Evolutionary conservation across 1,140 invertebrate species (phyloP).

Genomic region (Neodiprion fabricii): DNA sequence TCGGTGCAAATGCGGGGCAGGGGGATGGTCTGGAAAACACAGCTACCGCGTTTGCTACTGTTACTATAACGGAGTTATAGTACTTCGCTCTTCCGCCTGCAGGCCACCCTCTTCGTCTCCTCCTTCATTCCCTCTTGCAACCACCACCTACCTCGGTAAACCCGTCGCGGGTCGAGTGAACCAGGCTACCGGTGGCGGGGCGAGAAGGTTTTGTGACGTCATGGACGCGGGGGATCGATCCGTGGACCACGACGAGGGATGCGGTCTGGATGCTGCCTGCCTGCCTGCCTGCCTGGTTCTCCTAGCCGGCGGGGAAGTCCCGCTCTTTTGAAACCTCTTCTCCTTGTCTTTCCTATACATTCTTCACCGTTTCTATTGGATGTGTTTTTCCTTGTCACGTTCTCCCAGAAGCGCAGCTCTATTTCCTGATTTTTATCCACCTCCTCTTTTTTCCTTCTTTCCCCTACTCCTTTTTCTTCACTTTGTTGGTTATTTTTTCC

Average conservation of each 20-base stretch:
- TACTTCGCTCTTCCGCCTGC: neutral
- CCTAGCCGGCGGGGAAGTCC: no score
- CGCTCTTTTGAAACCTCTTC: no score
- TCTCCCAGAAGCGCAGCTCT: neutral
- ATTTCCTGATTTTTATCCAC: neutral
- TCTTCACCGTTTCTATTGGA: neutral
- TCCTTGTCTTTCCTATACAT: neutral
- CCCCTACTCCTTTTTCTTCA: neutral
- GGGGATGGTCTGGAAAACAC: neutral
- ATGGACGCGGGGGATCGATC: conserved; percentile 34
- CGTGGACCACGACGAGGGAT: conserved; percentile 21
- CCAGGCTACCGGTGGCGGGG: conserved; percentile 9
- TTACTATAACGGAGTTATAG: conserved; percentile 3
- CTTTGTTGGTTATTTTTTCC: neutral
- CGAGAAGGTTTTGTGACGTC: conserved; percentile 31
- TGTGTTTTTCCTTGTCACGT: neutral
- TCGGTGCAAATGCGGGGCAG: neutral
- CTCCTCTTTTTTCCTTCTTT: neutral
- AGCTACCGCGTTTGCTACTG: neutral
- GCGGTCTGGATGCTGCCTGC: conserved; percentile 29
- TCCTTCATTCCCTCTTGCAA: neutral
- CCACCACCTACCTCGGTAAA: neutral
- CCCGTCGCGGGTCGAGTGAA: neutral
- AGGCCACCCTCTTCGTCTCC: neutral
- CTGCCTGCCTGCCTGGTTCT: conserved; percentile 9